A percentile compares a stretch with the other conserved stretches of the same genome.
Conservation (phyloP, 2,113 vertebrate species). For the Grantiella picta region DNA sequence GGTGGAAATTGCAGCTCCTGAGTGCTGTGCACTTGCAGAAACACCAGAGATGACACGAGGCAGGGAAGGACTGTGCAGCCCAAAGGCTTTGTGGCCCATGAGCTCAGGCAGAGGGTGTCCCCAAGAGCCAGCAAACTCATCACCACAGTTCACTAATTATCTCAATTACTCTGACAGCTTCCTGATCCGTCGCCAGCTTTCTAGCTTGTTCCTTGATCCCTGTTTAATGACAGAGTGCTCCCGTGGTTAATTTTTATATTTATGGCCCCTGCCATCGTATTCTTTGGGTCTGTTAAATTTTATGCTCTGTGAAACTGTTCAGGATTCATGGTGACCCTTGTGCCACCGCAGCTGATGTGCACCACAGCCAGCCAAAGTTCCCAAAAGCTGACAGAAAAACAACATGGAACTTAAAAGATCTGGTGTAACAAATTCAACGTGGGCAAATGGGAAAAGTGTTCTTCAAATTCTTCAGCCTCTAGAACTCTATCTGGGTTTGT, state of each 20-base stretch:
- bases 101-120: background rate
- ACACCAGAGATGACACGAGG: accelerated
- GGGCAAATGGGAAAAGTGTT: background rate
- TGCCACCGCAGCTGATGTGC: background rate
- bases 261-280: background rate
- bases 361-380: background rate
- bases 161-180: background rate
- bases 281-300: conserved; percentile 50
- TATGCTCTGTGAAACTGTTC: conserved; percentile 5
- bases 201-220: background rate
- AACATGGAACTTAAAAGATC: background rate
- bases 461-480: background rate
- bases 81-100: background rate
- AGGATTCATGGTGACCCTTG: background rate
- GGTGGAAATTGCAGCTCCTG: background rate
- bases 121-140: background rate
- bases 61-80: background rate
- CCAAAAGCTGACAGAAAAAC: background rate
- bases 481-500: background rate
- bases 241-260: conserved; percentile 44
- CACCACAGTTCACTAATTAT: background rate
- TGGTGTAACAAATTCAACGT: background rate
- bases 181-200: background rate
- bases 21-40: background rate
- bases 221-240: background rate